Base-by-base conservation (phyloP, 2,888 invertebrate species). In the Sinelater perroti region DNA sequence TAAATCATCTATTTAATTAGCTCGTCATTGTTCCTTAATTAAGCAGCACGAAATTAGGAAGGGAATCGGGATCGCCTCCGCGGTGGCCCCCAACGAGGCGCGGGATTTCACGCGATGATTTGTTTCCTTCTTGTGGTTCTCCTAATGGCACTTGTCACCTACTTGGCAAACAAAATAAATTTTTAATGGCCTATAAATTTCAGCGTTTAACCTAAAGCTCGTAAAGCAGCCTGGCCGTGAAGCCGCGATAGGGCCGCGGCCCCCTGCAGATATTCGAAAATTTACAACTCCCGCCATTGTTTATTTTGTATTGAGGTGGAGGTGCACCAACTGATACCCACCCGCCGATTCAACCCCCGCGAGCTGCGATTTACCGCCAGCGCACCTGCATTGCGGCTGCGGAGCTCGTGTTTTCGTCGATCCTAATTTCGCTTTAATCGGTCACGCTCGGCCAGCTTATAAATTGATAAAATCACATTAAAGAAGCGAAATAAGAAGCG, bases 391-490 rank as follows among this genome's bases (percentile, higher is more conserved):
- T n/a, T n/a, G n/a, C n/a, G n/a, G n/a, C n/a, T n/a, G n/a, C n/a
- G n/a, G n/a, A n/a, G n/a, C n/a, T n/a, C n/a, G n/a, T n/a, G n/a
- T n/a, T n/a, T 28, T 35, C 10, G 13, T 35, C 10, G n/a, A n/a
- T n/a, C n/a, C n/a, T n/a, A n/a, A n/a, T n/a, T n/a, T n/a, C n/a
- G n/a, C n/a, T n/a, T 30, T 45, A 45, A 45, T 31, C 14, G 30
- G 45, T 35, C 24, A 47, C 47, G 47, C 33, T 47, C n/a, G 47
- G 47, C 20, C 24, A 21, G 16, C 21, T 47, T 18, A 13, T 47
- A 50, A 50, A 50, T 38, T 50, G 50, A 50, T 50, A 50, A 38
- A 35, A 47, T 47, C 47, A 35, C 35, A 47, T 47, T 47, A 45
- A 28, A 33, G 33, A 47, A 50, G n/a, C 16, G 38, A 36, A 26